Evolutionary conservation across 2,888 invertebrate genomes (phyloP).

Genomic region (Sphaeridia pumilis): DNA sequence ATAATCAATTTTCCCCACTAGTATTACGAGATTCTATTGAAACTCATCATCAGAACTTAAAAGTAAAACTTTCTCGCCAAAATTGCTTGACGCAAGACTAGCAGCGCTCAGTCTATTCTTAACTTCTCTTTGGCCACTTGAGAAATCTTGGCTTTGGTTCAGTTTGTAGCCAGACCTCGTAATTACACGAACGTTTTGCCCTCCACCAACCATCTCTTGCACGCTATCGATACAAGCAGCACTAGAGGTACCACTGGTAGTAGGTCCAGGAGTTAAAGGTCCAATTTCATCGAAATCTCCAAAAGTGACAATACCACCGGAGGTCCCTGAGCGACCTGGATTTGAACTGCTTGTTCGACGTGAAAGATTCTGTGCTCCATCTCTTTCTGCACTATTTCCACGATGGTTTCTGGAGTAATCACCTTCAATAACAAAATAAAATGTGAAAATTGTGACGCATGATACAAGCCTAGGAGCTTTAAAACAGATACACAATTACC

Average conservation of each 20-base stretch:
- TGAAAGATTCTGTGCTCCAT: neutral
- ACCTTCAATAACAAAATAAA: constrained; percentile 3
- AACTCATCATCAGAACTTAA: constrained; percentile 93
- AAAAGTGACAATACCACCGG: neutral
- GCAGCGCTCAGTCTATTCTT: neutral
- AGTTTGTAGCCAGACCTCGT: too few relatives aligned
- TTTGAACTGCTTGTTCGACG: neutral
- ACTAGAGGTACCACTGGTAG: neutral
- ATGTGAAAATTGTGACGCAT: too few relatives aligned
- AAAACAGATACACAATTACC: too few relatives aligned
- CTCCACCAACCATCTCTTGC: neutral
- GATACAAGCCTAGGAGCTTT: too few relatives aligned
- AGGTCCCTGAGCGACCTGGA: neutral
- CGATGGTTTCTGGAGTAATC: constrained; percentile 14
- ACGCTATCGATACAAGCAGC: constrained; percentile 1
- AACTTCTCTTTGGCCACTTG: too few relatives aligned
- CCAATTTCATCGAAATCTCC: neutral
- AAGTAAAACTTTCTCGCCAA: constrained; percentile 91
- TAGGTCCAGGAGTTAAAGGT: neutral
- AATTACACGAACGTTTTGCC: too few relatives aligned
- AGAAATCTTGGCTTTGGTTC: too few relatives aligned
- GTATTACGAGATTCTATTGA: constrained; percentile 53
- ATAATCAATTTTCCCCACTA: too few relatives aligned
- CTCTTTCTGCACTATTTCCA: constrained; percentile 18
- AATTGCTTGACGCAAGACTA: constrained; percentile 44